These are phyloP conservation scores for Grantiella picta DNA, from an alignment of 2,113 vertebrate species.

Conservation along the genomic window DNA sequence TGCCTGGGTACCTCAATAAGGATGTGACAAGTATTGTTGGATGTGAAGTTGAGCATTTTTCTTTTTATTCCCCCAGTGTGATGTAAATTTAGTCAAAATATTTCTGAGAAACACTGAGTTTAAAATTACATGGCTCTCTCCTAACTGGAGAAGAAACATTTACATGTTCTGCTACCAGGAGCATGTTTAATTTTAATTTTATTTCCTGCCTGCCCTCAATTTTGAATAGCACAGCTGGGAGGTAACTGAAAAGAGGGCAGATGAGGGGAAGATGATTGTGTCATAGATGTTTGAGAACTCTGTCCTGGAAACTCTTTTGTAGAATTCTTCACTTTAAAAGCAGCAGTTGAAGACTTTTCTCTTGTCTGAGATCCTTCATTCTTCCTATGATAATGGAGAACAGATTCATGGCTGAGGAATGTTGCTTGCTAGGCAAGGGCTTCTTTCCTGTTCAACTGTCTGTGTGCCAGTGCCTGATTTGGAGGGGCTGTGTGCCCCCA, in stretches of 20 bases:
- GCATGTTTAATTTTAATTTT: neutral
- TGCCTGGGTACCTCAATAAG: neutral
- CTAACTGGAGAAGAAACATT: neutral
- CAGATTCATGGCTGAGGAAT: neutral
- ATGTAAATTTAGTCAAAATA: neutral
- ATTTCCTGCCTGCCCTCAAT: neutral
- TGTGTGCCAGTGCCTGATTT: neutral
- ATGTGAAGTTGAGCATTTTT: neutral
- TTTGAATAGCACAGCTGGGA: neutral
- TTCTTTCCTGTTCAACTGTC: neutral
- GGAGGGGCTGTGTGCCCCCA: neutral
- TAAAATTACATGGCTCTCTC: neutral
- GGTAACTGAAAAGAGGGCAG: neutral
- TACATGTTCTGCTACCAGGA: neutral
- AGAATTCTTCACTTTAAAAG: neutral
- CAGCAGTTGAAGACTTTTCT: neutral
- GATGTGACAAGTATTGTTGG: neutral
- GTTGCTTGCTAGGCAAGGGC: neutral
- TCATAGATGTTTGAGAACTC: neutral
- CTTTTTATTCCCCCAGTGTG: accelerated
- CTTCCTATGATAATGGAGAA: neutral
- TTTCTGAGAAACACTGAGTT: neutral
- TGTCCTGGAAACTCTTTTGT: neutral
- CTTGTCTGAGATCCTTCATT: neutral
- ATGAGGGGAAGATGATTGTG: neutral